These are phyloP conservation scores for Cassiopea xamachana DNA, from an alignment of 30 jellyfish, hydroid and myxozoan genomes.

Conservation along the genomic window DNA sequence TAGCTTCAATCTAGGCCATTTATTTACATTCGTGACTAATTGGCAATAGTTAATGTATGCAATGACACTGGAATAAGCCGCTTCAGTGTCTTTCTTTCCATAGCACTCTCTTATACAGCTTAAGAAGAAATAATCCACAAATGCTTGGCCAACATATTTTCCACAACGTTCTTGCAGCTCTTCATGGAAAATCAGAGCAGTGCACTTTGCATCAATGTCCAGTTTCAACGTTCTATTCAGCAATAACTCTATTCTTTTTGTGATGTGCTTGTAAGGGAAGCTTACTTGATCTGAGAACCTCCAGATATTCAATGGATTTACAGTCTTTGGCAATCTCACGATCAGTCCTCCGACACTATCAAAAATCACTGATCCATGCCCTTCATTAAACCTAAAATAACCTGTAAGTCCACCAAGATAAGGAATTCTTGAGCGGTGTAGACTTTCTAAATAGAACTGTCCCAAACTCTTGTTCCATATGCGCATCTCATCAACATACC, in stretches of 20 bases:
- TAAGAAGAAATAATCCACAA: slow-evolving; percentile 51
- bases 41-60: slow-evolving; percentile 68
- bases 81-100: not conserved
- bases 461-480: slow-evolving; percentile 34
- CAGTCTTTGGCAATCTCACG: slow-evolving; percentile 25
- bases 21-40: not conserved
- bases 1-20: slow-evolving; percentile 33
- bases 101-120: slow-evolving; percentile 45
- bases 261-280: not conserved
- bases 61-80: slow-evolving; percentile 1
- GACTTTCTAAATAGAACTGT: slow-evolving; percentile 39
- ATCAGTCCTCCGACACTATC: slow-evolving; percentile 10
- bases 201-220: slow-evolving; percentile 16
- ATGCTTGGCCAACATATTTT: slow-evolving; percentile 48
- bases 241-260: not conserved
- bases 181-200: slow-evolving; percentile 37
- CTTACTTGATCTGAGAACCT: slow-evolving; percentile 49
- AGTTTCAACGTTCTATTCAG: slow-evolving; percentile 30
- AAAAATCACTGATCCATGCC: slow-evolving; percentile 21
- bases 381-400: slow-evolving; percentile 67
- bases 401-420: slow-evolving; percentile 12
- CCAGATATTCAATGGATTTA: slow-evolving; percentile 44
- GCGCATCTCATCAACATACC: slow-evolving; percentile 63
- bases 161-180: slow-evolving; percentile 54
- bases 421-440: slow-evolving; percentile 36